Evolutionary conservation across 1,140 invertebrate genomes (phyloP), one percentile per base, ranked within the genome.

Genomic region (Formica selysi): DNA sequence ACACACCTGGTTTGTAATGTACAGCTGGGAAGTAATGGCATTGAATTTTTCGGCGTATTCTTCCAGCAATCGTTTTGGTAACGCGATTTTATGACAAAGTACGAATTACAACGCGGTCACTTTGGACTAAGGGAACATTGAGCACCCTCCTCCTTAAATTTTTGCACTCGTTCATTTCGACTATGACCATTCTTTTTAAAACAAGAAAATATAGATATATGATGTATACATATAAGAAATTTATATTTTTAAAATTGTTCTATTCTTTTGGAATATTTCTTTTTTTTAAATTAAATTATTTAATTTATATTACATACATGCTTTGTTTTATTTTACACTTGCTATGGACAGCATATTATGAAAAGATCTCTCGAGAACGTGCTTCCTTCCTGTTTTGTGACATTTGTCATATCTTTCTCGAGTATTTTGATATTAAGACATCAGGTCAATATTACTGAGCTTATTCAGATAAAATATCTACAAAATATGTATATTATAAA

Each of bases 61-160:
- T 44, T 44, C 41, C 2, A 1, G n/a, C 6, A n/a, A 36, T 3
- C 26, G 3, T 59, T n/a, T 19, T 38, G 29, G 22, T 38, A 26
- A 41, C 36, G 48, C 26, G 48, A 71, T n/a, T 59, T 71, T 59
- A 57, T 44, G 10, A 3, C 10, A 10, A 70, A 29, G 11, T 26
- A 57, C 0, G 6, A 67, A 51, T 26, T 16, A 29, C 7, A 6
- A 29, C 16, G 36, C n/a, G 3, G 13, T 36, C 2, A 51, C 32
- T 32, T 85, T 87, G 86, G 80, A 79, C 80, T 87, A 87, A 87
- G 79, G 85, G 67, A 87, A 78, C 48, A 57, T 26, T 38, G 22
- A 80, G 7, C 11, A 3, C 11, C 11, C 6, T 62, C 87, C 16
- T 36, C 29, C 0, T 3, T 19, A 4, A 10, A n/a, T 29, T 64